Percentiles rank a stretch among this genome's conserved stretches.
Conservation (phyloP, 2,888 invertebrate genomes). For the Brenthis ino region DNA sequence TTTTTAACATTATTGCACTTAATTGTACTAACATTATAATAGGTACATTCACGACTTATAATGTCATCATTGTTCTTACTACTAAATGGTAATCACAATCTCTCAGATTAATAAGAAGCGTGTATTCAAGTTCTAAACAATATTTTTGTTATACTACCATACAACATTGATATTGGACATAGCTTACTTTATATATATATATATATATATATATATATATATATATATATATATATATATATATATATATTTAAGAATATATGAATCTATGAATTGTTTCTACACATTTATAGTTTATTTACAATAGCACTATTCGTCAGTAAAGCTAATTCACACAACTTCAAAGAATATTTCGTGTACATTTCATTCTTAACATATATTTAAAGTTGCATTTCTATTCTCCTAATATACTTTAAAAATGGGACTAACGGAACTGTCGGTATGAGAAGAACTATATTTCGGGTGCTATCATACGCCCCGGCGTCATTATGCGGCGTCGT, state of each 20-base stretch:
- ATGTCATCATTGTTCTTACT: background rate
- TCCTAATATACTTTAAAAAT: background rate
- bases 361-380: background rate
- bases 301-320: conserved; percentile 22
- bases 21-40: conserved; percentile 14
- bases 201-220: background rate
- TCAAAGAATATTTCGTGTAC: background rate
- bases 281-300: background rate
- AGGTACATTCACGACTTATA: no score
- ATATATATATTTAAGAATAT: background rate
- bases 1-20: conserved; percentile 16
- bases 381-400: background rate
- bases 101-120: conserved; percentile 3
- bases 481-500: no score
- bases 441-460: no score
- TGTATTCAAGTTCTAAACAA: background rate
- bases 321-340: conserved; percentile 16
- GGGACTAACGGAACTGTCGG: no score
- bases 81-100: conserved; percentile 12
- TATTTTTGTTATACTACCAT: background rate
- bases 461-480: no score
- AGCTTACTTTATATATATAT: background rate
- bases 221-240: background rate
- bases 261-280: background rate
- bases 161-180: background rate